Evolutionary conservation across 2,888 invertebrate species (phyloP), one percentile per base, ranked within the genome.

Genomic region (Mythimna albipuncta): DNA sequence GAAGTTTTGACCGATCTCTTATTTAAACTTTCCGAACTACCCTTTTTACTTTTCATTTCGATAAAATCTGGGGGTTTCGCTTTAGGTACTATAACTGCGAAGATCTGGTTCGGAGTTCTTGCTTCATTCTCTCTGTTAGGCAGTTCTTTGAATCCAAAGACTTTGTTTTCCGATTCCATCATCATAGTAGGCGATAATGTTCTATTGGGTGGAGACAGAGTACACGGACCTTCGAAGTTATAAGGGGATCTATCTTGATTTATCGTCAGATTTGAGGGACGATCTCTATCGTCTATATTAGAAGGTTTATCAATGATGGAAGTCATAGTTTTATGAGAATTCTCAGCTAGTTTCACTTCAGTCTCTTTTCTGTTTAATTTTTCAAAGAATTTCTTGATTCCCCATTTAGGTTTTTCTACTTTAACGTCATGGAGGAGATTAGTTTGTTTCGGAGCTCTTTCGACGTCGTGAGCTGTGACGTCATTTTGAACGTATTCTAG

Each of bases 401-500:
- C 94, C 95, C 96, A 96, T 85, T 93, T 94, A 0, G 94, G 92
- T 80, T 94, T 95, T 57, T 94, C 93, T 0, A 94, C 79, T 79
- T 92, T 92, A 0, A 94, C 81, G 64, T 95, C 91, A 83, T 96
- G 91, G 21, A 95, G 89, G 62, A 95, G 67, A 87, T 97, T 92
- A 1, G 96, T 94, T 85, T 96, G 90, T 91, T 97, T 93, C 64
- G 93, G 94, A 75, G 92, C 91, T 81, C 94, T 85, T 58, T 93
- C 92, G 0, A 89, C 84, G 16, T 93, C 92, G 57, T 92, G 85
- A 26, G 91, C 86, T 71, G 97, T 97, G 38, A 98, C 98, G 67
- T 98, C 97, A 88, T 98, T 98, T 84, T 97, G 98, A 0, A 98
- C 97, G 86, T 98, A 98, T 0, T 98, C 98, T 9, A 96, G 62